A percentile compares a stretch with the other conserved stretches of the same genome.
These are phyloP conservation scores for Chrysomela aeneicollis DNA, from an alignment of 2,888 invertebrate genomes.

Conservation along the genomic window DNA sequence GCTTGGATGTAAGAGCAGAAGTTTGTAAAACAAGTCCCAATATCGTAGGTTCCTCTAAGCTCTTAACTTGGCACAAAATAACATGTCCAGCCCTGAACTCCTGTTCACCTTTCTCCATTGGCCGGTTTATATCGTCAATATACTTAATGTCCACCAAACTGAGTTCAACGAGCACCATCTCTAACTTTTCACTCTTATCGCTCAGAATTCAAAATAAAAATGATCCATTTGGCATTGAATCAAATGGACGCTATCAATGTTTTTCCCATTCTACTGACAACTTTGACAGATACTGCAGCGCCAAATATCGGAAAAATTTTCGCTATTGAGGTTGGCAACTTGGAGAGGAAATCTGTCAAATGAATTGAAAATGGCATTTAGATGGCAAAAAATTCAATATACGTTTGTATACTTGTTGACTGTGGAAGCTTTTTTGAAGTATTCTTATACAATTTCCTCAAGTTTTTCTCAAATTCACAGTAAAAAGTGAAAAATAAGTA, in stretches of 20 bases:
- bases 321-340: too few species aligned
- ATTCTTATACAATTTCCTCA: too few species aligned
- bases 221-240: constrained; percentile 13
- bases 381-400: too few species aligned
- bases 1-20: constrained; percentile 11
- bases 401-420: too few species aligned
- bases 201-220: constrained; percentile 18
- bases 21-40: constrained; percentile 17
- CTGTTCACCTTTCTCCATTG: constrained; percentile 14
- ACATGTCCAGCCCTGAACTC: constrained; percentile 16
- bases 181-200: background rate
- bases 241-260: constrained; percentile 14
- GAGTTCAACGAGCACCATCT: constrained; percentile 12
- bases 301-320: constrained; percentile 15
- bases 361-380: too few species aligned
- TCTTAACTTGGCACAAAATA: constrained; percentile 17
- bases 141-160: constrained; percentile 21
- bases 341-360: too few species aligned
- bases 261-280: constrained; percentile 15
- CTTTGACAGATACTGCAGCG: constrained; percentile 19
- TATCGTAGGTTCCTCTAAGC: constrained; percentile 4
- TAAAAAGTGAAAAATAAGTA: too few species aligned
- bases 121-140: constrained; percentile 16
- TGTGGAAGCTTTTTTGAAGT: too few species aligned
- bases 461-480: too few species aligned